phyloP scores from a whole-genome alignment of 2,113 vertebrate species.

The Porphyrio hochstetteri region DNA sequence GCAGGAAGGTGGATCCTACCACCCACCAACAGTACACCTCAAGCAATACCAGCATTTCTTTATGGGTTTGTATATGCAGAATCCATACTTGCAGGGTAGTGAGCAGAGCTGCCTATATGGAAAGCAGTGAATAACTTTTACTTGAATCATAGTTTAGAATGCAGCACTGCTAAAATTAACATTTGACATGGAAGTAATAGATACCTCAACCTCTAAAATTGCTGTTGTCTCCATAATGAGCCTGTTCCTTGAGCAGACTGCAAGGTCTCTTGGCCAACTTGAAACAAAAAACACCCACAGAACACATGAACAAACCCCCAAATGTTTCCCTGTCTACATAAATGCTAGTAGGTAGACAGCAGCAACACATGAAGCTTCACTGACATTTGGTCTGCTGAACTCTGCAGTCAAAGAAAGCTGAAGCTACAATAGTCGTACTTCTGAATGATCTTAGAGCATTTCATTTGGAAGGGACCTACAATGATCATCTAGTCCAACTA shows the following conservation, averaged over 20 bases:
- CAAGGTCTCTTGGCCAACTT: not conserved
- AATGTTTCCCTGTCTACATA: not conserved
- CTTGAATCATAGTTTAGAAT: not conserved
- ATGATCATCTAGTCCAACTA: too few relatives aligned
- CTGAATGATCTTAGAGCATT: not conserved
- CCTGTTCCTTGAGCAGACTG: not conserved
- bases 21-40: not conserved
- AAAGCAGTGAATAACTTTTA: not conserved
- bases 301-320: not conserved
- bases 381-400: not conserved
- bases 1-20: not conserved
- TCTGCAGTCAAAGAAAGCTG: not conserved
- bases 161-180: not conserved
- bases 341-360: not conserved
- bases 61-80: fast-evolving
- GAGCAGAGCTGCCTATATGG: not conserved
- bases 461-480: not conserved
- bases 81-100: not conserved
- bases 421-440: not conserved
- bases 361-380: not conserved
- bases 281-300: not conserved
- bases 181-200: not conserved
- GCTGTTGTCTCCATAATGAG: not conserved
- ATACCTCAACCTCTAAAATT: not conserved
- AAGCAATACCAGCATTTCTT: not conserved